phyloP scores from a whole-genome alignment of 2,113 vertebrate genomes.

The Cepphus grylle region DNA sequence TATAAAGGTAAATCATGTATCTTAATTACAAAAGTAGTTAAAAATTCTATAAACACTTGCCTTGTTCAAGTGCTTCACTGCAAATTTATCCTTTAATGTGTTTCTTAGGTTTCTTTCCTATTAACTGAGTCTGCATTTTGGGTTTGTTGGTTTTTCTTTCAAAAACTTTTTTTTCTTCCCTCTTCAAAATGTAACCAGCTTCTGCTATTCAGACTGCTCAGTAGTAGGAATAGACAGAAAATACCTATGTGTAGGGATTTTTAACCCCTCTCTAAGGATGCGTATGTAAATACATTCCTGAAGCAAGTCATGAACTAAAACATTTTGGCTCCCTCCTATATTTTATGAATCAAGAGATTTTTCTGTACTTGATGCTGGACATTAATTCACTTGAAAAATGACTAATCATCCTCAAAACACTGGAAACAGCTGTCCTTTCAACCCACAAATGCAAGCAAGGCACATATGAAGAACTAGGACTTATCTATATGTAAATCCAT shows the following conservation, averaged over 20 bases:
- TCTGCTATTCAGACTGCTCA: not conserved
- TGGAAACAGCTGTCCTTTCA: not conserved
- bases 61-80: not conserved
- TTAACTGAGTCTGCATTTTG: not conserved
- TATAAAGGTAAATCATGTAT: not conserved
- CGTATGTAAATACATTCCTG: not conserved
- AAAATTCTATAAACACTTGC: not conserved
- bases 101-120: not conserved
- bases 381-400: not conserved
- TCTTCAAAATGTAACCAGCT: not conserved
- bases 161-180: not conserved
- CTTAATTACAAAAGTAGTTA: not conserved
- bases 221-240: not conserved
- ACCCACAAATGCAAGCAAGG: not conserved
- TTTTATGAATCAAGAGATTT: not conserved
- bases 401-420: not conserved
- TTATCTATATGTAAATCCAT: not conserved
- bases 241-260: not conserved
- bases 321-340: not conserved
- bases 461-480: not conserved
- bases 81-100: not conserved
- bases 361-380: not conserved
- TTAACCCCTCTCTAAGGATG: not conserved
- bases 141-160: not conserved
- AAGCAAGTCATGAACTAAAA: not conserved